Percentiles rank a stretch among this genome's conserved stretches.
phyloP scores from a whole-genome alignment of 2,113 vertebrate species.

The Danionella cerebrum region DNA sequence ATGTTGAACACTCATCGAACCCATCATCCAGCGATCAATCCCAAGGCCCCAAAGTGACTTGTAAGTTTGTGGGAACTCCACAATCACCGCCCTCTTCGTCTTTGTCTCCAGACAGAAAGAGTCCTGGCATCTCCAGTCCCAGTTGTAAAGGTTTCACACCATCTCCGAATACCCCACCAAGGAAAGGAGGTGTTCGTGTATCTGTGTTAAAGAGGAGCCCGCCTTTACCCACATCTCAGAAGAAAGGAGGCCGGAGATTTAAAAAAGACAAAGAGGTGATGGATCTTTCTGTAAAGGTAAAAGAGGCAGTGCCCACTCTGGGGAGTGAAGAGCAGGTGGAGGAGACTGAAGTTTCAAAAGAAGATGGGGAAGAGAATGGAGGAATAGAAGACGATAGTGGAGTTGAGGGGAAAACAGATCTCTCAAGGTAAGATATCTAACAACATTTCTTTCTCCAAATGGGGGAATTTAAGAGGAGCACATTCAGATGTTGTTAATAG shows the following conservation, averaged over 20 bases:
- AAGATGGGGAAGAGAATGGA: constrained; percentile 48
- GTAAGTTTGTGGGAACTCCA: constrained; percentile 21
- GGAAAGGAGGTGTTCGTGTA: constrained; percentile 53
- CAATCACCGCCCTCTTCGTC: constrained; percentile 27
- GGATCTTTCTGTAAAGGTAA: constrained; percentile 48
- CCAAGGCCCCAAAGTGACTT: constrained; percentile 23
- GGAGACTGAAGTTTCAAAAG: constrained; percentile 43
- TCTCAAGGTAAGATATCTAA: constrained; percentile 60
- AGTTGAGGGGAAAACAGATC: constrained; percentile 61
- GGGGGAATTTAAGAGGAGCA: too few relatives aligned
- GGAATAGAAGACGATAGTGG: constrained; percentile 61
- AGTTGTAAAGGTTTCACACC: constrained; percentile 35
- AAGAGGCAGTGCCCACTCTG: constrained; percentile 47
- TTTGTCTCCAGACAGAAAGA: constrained; percentile 44
- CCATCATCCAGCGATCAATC: constrained; percentile 31
- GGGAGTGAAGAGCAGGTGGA: constrained; percentile 45
- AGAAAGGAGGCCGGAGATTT: constrained; percentile 48
- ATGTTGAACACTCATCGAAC: constrained; percentile 44
- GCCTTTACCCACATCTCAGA: constrained; percentile 43
- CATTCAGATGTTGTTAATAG: too few relatives aligned
- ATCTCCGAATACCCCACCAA: constrained; percentile 44
- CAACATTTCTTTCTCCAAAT: too few relatives aligned
- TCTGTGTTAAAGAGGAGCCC: constrained; percentile 66
- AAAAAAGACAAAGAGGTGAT: constrained; percentile 52
- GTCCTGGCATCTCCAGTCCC: constrained; percentile 29